phyloP scores from a whole-genome alignment of 2,888 invertebrate genomes.

The Cerastis rubricosa region DNA sequence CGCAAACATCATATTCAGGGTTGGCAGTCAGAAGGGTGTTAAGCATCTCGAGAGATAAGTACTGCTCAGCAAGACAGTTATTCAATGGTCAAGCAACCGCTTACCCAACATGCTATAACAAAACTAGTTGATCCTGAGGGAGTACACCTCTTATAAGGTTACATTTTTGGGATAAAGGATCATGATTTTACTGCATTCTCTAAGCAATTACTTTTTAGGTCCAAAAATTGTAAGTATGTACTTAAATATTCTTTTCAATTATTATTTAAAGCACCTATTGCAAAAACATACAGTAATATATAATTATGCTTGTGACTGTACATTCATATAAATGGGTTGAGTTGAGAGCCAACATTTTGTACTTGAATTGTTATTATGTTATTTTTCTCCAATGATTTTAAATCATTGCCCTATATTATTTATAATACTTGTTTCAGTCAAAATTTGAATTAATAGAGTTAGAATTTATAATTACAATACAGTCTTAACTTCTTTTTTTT shows the following conservation, averaged over 20 bases:
- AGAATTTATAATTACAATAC: constrained; percentile 48
- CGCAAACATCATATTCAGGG: too few relatives aligned
- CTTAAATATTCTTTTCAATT: background rate
- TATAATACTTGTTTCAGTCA: constrained; percentile 56
- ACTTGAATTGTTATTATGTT: constrained; percentile 29
- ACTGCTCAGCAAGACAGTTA: background rate
- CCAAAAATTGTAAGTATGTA: background rate
- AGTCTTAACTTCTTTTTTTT: constrained; percentile 62
- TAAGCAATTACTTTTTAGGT: background rate
- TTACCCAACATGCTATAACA: background rate
- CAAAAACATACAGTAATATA: background rate
- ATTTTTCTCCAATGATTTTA: constrained; percentile 26
- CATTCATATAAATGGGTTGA: background rate
- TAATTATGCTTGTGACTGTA: background rate
- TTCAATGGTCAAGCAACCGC: background rate
- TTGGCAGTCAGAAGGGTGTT: too few relatives aligned
- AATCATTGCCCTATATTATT: constrained; percentile 25
- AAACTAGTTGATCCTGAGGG: background rate
- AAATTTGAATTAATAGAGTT: constrained; percentile 46
- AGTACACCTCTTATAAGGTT: background rate
- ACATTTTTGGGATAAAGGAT: too few relatives aligned
- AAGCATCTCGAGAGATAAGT: too few relatives aligned
- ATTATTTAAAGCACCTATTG: background rate
- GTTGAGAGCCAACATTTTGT: constrained; percentile 29
- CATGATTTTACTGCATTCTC: background rate